phyloP scores from a whole-genome alignment of 2,113 vertebrate genomes.

The Rhabdornis inornatus region DNA sequence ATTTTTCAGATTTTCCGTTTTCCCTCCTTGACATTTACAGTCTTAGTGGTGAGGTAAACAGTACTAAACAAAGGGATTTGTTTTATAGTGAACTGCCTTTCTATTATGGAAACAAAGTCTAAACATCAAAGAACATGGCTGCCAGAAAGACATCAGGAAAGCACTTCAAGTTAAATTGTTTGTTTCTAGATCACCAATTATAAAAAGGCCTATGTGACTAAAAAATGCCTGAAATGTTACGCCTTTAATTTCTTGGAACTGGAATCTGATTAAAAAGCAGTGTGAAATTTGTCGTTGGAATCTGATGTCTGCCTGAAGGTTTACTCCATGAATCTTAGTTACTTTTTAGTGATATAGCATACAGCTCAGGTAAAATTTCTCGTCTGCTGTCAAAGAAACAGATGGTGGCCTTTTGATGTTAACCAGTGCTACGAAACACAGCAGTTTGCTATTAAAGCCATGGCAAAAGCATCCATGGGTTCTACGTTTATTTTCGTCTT shows the following conservation, averaged over 20 bases:
- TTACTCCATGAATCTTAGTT: background rate
- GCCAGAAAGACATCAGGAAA: background rate
- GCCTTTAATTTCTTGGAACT: background rate
- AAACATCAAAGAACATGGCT: background rate
- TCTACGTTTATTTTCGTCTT: background rate
- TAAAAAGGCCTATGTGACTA: background rate
- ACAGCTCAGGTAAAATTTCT: background rate
- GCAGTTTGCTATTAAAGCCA: background rate
- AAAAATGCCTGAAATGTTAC: background rate
- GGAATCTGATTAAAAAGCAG: background rate
- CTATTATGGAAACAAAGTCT: background rate
- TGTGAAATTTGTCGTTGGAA: background rate
- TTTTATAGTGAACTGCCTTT: background rate
- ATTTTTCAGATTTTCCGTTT: background rate
- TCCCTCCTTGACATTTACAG: background rate
- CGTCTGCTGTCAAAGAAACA: background rate
- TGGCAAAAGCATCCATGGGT: background rate
- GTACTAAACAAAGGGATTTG: background rate
- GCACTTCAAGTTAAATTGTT: background rate
- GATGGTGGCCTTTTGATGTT: background rate
- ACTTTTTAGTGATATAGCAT: background rate
- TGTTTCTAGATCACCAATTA: background rate
- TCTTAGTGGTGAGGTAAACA: background rate
- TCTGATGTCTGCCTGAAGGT: background rate
- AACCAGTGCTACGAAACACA: background rate